Evolutionary conservation across 2,888 invertebrate genomes (phyloP).

Genomic region (Blomia tropicalis): DNA sequence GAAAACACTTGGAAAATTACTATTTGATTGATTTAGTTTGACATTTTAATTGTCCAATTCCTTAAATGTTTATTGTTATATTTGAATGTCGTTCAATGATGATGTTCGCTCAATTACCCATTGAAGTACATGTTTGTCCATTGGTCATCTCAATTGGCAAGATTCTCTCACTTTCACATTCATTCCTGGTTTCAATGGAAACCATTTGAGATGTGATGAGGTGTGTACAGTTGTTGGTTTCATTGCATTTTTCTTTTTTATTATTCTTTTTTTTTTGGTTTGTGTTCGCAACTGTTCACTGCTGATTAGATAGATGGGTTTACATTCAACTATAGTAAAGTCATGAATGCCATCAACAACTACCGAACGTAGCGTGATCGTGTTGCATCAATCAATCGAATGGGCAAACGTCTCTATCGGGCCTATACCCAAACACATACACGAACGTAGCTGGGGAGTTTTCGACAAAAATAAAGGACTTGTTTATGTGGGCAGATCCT

Average conservation of each 20-base stretch:
- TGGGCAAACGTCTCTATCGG: background rate
- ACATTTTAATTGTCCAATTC: no score
- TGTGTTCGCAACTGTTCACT: background rate
- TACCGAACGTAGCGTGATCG: slow-evolving; percentile 13
- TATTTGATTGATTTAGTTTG: no score
- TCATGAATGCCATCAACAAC: no score
- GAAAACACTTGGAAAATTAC: no score
- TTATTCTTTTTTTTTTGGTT: no score
- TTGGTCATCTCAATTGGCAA: no score
- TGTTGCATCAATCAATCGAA: slow-evolving; percentile 10
- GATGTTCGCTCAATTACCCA: background rate
- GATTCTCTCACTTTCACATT: no score
- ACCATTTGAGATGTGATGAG: slow-evolving; percentile 3
- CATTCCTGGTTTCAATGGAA: no score
- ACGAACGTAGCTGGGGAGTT: no score
- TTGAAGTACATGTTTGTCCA: no score
- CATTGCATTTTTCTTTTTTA: no score
- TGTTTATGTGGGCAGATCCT: background rate
- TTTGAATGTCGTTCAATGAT: background rate
- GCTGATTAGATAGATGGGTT: background rate
- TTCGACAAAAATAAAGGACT: background rate
- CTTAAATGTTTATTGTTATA: background rate
- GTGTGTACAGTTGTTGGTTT: background rate
- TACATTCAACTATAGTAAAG: background rate
- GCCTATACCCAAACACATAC: no score